Conservation (phyloP, 2,797 vertebrate species). For the Danionella dracula region DNA sequence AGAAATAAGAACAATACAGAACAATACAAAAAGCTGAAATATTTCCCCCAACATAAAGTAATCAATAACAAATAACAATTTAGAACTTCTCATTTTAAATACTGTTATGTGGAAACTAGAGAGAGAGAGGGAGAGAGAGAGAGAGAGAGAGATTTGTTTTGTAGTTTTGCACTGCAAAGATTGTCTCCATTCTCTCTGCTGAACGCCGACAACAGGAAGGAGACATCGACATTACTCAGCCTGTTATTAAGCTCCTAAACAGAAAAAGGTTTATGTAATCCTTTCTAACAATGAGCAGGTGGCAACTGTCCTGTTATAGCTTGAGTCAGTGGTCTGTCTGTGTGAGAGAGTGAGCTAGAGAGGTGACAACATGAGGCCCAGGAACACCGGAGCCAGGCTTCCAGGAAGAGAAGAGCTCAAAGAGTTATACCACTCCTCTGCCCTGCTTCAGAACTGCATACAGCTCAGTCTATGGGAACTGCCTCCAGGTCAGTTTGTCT, state of each 20-base stretch:
- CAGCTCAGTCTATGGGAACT: background rate
- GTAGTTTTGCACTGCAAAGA: too few relatives aligned
- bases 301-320: conserved; percentile 17
- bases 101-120: too few relatives aligned
- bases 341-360: background rate
- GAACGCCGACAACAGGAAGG: conserved; percentile 3
- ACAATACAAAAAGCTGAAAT: too few relatives aligned
- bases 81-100: too few relatives aligned
- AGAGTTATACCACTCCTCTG: conserved; percentile 8
- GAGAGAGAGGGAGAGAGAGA: too few relatives aligned
- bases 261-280: conserved; percentile 48
- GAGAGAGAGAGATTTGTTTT: too few relatives aligned
- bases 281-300: conserved; percentile 41
- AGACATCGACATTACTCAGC: background rate
- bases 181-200: too few relatives aligned
- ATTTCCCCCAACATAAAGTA: too few relatives aligned
- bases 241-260: conserved; percentile 25
- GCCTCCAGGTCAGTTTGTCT: background rate
- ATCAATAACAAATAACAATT: too few relatives aligned
- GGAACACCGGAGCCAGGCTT: conserved; percentile 12
- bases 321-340: background rate
- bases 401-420: conserved; percentile 24
- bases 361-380: conserved; percentile 7
- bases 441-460: background rate
- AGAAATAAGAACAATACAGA: too few relatives aligned